Conservation (phyloP, 2,888 invertebrate species). For the Fabriciana adippe region DNA sequence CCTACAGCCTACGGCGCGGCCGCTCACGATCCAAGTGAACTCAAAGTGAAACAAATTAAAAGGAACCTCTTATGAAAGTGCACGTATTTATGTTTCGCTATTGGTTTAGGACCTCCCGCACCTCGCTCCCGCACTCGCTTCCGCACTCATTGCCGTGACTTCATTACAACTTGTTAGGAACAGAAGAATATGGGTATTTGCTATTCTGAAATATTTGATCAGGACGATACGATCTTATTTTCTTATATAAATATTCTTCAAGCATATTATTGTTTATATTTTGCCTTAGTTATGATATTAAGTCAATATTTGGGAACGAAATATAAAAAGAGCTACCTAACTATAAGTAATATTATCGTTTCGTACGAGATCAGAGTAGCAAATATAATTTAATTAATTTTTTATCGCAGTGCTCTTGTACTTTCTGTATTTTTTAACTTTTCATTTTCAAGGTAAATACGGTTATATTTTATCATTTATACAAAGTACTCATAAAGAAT, state of each 20-base stretch:
- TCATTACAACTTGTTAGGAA: constrained; percentile 14
- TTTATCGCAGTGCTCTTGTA: too few relatives aligned
- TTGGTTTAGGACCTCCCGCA: constrained; percentile 21
- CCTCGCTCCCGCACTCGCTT: background rate
- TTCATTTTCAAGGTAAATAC: too few relatives aligned
- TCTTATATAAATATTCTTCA: constrained; percentile 7
- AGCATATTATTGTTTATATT: background rate
- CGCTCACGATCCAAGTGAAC: background rate
- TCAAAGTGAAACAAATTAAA: constrained; percentile 25
- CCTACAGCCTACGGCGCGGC: too few relatives aligned
- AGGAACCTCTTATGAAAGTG: constrained; percentile 23
- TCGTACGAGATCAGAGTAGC: too few relatives aligned
- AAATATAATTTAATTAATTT: too few relatives aligned
- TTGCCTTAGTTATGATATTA: too few relatives aligned
- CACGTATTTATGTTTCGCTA: constrained; percentile 23
- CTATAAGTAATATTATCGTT: too few relatives aligned
- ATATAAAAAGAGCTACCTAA: too few relatives aligned
- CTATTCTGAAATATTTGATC: constrained; percentile 14
- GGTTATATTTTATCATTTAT: too few relatives aligned
- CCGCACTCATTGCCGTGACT: background rate
- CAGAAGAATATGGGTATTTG: constrained; percentile 15
- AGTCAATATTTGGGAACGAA: too few relatives aligned
- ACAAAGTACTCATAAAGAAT: too few relatives aligned
- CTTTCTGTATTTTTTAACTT: too few relatives aligned
- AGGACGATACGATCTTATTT: background rate